Evolutionary conservation across 2,113 vertebrate species (phyloP), one percentile per base, ranked within the genome.

Genomic region (Syngnathus scovelli): DNA sequence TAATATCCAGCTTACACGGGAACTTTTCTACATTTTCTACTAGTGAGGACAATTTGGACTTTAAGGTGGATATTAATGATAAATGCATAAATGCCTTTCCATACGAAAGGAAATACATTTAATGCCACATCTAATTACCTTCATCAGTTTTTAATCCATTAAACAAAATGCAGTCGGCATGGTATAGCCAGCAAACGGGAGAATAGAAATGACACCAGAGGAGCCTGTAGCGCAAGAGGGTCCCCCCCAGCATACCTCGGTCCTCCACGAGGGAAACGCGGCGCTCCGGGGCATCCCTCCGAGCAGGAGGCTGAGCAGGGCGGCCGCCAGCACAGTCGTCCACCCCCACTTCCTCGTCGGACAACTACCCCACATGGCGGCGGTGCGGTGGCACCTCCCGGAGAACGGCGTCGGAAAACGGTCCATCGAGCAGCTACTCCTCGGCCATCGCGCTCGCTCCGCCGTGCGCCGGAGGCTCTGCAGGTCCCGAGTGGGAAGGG

Each of bases 221-320:
- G 48, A 51, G 19, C 48, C 48, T 51, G 18, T 9, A n/a, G 49
- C n/a, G 19, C 49, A 48, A 18, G 46, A 6, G 15, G 13, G 46
- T 15, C 18, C 46, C 46, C 46, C 46, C 18, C 75, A 81, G 75
- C 90, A 81, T 91, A 92, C 92, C 92, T 92, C 88, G 66, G 79
- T 71, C 54, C 82, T 90, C 91, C 91, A 84, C 79, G 83, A 83
- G 68, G 90, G 88, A 43, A 87, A 84, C 39, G 91, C 89, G 13
- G 87, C 44, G 82, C 77, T 80, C 70, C 78, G 88, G 19, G 89
- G 89, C 88, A 89, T 82, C 84, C 83, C 86, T 55, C 87, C 87
- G 27, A 76, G 41, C 73, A 89, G 71, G 13, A 90, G 67, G 44
- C 78, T 80, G 75, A 91, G 79, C 73, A 91, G 78, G 78, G 79